Evolutionary conservation across 2,888 invertebrate genomes (phyloP).

Genomic region (Diarsia rubi): DNA sequence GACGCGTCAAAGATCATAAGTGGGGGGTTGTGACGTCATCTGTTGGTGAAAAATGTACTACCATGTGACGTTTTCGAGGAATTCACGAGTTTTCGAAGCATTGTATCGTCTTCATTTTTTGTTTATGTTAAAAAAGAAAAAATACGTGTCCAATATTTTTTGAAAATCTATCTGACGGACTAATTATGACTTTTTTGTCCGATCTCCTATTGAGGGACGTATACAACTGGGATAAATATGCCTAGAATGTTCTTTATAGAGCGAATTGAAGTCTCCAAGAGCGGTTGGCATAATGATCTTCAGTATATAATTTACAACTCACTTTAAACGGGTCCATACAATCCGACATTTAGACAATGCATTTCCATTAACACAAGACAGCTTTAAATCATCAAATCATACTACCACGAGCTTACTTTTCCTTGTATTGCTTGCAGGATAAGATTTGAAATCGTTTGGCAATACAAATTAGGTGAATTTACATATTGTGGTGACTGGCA

Average conservation of each 20-base stretch:
- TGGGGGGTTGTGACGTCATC: too few relatives aligned
- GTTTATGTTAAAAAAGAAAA: too few relatives aligned
- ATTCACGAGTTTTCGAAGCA: too few relatives aligned
- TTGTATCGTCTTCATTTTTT: too few relatives aligned
- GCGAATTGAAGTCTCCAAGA: not conserved
- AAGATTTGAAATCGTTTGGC: constrained; percentile 25
- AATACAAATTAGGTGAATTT: constrained; percentile 12
- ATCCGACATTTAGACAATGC: constrained; percentile 18
- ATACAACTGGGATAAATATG: too few relatives aligned
- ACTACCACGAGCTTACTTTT: not conserved
- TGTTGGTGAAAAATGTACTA: too few relatives aligned
- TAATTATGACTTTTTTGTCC: too few relatives aligned
- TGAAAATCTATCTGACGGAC: too few relatives aligned
- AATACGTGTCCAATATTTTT: too few relatives aligned
- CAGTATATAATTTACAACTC: constrained; percentile 14
- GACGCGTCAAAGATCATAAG: too few relatives aligned
- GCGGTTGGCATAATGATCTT: constrained; percentile 33
- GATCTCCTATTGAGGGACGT: too few relatives aligned
- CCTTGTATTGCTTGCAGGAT: not conserved
- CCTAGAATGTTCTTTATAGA: not conserved
- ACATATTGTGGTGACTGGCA: not conserved
- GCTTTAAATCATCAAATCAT: constrained; percentile 14
- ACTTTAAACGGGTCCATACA: constrained; percentile 14
- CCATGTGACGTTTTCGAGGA: too few relatives aligned
- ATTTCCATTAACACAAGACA: constrained; percentile 42